Base-by-base conservation (phyloP, 2,113 vertebrate species). In the Anoplopoma fimbria region DNA sequence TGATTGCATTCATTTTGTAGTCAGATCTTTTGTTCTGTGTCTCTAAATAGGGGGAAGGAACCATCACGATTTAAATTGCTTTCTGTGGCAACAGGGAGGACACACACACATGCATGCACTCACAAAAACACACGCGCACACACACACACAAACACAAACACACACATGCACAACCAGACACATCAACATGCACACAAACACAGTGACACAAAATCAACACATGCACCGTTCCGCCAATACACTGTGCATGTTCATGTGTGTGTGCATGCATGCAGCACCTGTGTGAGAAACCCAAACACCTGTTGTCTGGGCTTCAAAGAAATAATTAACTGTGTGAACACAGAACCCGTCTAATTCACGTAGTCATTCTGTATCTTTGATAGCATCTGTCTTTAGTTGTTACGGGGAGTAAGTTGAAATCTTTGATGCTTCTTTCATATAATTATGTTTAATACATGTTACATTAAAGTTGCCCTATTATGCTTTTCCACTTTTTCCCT, bases 11-110 rank as follows among this genome's bases (percentile, higher is more conserved):
- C 67, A 85, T 87, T 86, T 83, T 77, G 69, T 25, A 79, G 75
- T 78, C 77, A 69, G 67, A 72, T 69, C 67, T 81, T 86, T 88
- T 87, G 86, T 85, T 85, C 69, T 77, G 42, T 57, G 74, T 63
- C 36, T 83, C 77, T 86, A 80, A 85, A 87, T 81, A 42, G 62
- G 73, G 4, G 55, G 55, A 84, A 70, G 77, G 31, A 71, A 62
- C 49, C 77, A 87, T 90, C 88, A 90, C 88, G 82, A 91, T 90
- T 90, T 90, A 91, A 70, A 90, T 85, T 85, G 84, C 80, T 86
- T 87, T 82, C 77, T 57, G 64, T 77, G 70, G 47, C 57, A 64
- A 84, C 73, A 42, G 55, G 75, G 42, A 33, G 42, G 27, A 78
- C 73, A 79, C 33, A 49, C 51, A 60, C 2, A 69, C 45, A 69